Evolutionary conservation across 2,888 invertebrate species (phyloP).

Genomic region (Dione juno): DNA sequence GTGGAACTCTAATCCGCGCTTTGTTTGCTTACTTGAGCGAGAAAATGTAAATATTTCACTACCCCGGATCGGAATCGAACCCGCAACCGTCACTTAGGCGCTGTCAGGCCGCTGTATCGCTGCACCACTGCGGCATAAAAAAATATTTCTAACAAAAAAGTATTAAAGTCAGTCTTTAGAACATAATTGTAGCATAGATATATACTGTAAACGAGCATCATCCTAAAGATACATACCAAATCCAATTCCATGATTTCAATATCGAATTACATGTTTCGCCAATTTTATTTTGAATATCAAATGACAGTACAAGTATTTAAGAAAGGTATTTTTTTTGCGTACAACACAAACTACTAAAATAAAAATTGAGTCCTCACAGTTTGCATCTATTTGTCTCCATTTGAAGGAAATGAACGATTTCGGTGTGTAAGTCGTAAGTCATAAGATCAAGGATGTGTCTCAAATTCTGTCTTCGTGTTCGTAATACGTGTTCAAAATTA

Average conservation of each 20-base stretch:
- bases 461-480: constrained; percentile 37
- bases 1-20: too few species aligned
- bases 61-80: too few species aligned
- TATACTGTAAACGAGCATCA: neutral
- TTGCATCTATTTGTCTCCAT: constrained; percentile 31
- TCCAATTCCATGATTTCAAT: neutral
- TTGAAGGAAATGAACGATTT: constrained; percentile 41
- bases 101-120: too few species aligned
- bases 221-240: neutral
- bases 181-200: neutral
- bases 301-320: too few species aligned
- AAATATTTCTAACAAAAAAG: too few species aligned
- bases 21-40: too few species aligned
- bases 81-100: too few species aligned
- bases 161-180: neutral
- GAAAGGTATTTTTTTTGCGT: neutral
- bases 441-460: constrained; percentile 34
- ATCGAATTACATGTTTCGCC: neutral
- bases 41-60: too few species aligned
- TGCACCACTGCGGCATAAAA: too few species aligned
- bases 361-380: neutral
- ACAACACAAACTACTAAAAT: neutral
- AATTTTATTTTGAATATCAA: too few species aligned
- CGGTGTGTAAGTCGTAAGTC: constrained; percentile 29
- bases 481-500: constrained; percentile 29